These are phyloP conservation scores for Chesias legatella DNA, from an alignment of 2,888 invertebrate species.

Conservation along the genomic window DNA sequence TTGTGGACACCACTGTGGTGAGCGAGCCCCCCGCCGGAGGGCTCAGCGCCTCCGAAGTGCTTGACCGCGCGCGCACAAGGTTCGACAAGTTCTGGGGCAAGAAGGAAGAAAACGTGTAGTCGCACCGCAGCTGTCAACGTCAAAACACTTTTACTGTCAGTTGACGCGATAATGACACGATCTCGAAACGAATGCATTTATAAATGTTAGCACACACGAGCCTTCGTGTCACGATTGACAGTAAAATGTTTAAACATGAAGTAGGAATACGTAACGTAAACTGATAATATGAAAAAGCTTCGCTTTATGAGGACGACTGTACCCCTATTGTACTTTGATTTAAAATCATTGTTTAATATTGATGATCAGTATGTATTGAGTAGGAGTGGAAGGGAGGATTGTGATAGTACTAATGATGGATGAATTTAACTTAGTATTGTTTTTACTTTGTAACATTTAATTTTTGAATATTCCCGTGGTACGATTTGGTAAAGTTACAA, in stretches of 20 bases:
- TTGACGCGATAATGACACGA: slow-evolving; percentile 34
- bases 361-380: slow-evolving; percentile 58
- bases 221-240: slow-evolving; percentile 41
- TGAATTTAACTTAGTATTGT: slow-evolving; percentile 33
- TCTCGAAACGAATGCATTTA: slow-evolving; percentile 11
- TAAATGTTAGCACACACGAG: slow-evolving; percentile 12
- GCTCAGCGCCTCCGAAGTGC: slow-evolving; percentile 85
- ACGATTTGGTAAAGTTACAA: slow-evolving; percentile 7
- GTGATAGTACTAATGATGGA: slow-evolving; percentile 63
- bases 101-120: slow-evolving; percentile 81
- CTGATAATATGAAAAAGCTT: slow-evolving; percentile 60
- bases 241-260: slow-evolving; percentile 30
- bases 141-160: slow-evolving; percentile 39
- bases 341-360: slow-evolving; percentile 38
- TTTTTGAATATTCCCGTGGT: slow-evolving; percentile 14
- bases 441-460: slow-evolving; percentile 29
- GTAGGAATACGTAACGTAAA: slow-evolving; percentile 57
- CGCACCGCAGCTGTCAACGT: slow-evolving; percentile 25
- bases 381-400: slow-evolving; percentile 75
- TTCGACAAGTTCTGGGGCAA: slow-evolving; percentile 93
- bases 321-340: slow-evolving; percentile 46
- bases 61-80: slow-evolving; percentile 89
- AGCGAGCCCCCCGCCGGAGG: slow-evolving; percentile 70
- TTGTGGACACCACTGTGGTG: slow-evolving; percentile 77
- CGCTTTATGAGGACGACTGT: slow-evolving; percentile 70